Base-by-base conservation (phyloP, 2,888 invertebrate genomes). In the Brachyopa scutellaris region DNA sequence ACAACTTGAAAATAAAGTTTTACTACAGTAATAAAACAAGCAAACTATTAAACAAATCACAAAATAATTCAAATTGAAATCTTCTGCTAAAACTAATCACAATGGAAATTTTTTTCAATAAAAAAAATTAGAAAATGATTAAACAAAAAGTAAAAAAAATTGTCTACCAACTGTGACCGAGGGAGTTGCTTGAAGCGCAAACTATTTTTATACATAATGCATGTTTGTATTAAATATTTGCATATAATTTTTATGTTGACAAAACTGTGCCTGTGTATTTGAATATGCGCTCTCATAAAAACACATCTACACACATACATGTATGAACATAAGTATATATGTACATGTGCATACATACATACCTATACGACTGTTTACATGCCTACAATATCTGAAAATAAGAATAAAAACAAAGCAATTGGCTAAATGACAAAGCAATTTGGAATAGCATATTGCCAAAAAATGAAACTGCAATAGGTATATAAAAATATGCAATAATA, bases 151-250 rank as follows among this genome's bases (percentile, higher is more conserved):
- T 9, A 40, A 19, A 15, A 42, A 42, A 42, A 19, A 21, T 42
- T 42, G n/a, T 42, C 40, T 42, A 9, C 19, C 19, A 40, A 9
- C 4, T 19, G 40, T 40, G 9, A 40, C 40, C 17, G 19, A 23
- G n/a, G 2, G 23, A 47, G 23, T 26, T 26, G 9, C 36, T 38
- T 2, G 42, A 29, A 40, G 15, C 40, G 19, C 40, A 59, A 29
- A 59, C 62, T 62, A 36, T 62, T 62, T 62, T 47, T 33, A 62
- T n/a, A 51, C 29, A 31, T n/a, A n/a, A n/a, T n/a, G n/a, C n/a
- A n/a, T n/a, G n/a, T n/a, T n/a, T n/a, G n/a, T 19, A 51, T 23
- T 23, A 47, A 59, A 59, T 59, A 38, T 45, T 59, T 38, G 57
- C 57, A 57, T 40, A 40, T 23, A 21, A 38, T 23, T 13, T 23